Conservation (phyloP, 1,140 invertebrate genomes). For the Phenacoccus solenopsis region DNA sequence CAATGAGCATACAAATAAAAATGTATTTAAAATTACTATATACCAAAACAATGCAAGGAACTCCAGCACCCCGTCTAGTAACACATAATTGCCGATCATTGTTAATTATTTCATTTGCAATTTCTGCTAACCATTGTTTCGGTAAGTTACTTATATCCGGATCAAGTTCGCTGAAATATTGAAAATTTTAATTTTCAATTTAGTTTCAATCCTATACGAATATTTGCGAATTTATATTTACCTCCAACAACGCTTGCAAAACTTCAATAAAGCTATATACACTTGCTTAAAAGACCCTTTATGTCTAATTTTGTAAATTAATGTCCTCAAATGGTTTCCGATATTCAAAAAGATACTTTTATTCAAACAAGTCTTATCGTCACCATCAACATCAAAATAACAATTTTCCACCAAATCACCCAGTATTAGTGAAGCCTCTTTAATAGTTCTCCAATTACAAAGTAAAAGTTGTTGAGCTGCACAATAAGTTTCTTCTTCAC, state of each 20-base stretch:
- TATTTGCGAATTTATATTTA: too few species aligned
- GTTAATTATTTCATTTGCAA: not conserved
- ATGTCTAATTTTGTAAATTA: not conserved
- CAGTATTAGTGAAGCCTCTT: slow-evolving; percentile 52
- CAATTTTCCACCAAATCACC: slow-evolving; percentile 35
- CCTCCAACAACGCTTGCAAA: not conserved
- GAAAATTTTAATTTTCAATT: too few species aligned
- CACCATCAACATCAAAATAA: not conserved
- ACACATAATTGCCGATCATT: not conserved
- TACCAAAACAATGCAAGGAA: not conserved
- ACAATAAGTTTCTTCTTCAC: not conserved
- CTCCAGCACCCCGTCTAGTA: not conserved
- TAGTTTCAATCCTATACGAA: too few species aligned
- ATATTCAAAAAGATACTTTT: not conserved
- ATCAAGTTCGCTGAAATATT: not conserved
- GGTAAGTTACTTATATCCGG: not conserved
- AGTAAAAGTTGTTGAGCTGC: slow-evolving; percentile 34
- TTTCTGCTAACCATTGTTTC: not conserved
- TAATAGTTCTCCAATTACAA: slow-evolving; percentile 76
- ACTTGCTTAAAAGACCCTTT: not conserved
- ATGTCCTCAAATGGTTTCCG: not conserved
- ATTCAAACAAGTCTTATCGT: not conserved
- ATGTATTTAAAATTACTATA: too few species aligned
- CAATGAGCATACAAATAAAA: not conserved
- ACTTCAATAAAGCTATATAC: not conserved